Percentiles rank a stretch among this genome's conserved stretches.
Conservation (phyloP, 2,888 invertebrate genomes). For the Girardia tigrina region DNA sequence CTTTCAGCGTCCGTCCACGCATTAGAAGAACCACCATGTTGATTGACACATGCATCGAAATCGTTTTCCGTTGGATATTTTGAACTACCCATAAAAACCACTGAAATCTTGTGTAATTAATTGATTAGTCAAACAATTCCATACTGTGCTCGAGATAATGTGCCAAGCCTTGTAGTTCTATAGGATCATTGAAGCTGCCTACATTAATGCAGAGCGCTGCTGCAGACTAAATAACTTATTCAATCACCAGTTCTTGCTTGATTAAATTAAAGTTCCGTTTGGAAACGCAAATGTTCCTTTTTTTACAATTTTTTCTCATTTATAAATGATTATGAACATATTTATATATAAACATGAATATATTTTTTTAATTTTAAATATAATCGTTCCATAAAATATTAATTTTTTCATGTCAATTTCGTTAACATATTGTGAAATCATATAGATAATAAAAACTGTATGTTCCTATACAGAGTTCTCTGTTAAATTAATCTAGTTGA, state of each 20-base stretch:
- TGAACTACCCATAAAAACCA: slow-evolving; percentile 85
- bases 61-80: slow-evolving; percentile 74
- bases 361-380: too few relatives aligned
- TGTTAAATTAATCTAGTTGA: too few relatives aligned
- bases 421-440: too few relatives aligned
- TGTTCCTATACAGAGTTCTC: too few relatives aligned
- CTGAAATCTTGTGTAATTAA: not conserved
- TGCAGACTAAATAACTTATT: slow-evolving; percentile 45
- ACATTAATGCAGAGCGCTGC: slow-evolving; percentile 44
- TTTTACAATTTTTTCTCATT: too few relatives aligned
- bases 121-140: not conserved
- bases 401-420: too few relatives aligned
- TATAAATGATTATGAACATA: not conserved
- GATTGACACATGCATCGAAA: slow-evolving; percentile 62
- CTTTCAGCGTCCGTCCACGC: slow-evolving; percentile 72
- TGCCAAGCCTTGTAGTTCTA: slow-evolving; percentile 47
- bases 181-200: slow-evolving; percentile 46
- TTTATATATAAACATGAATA: too few relatives aligned
- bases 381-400: too few relatives aligned
- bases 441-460: too few relatives aligned
- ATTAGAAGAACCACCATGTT: slow-evolving; percentile 68
- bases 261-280: too few relatives aligned
- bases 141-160: slow-evolving; percentile 47
- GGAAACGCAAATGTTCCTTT: too few relatives aligned
- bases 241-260: too few relatives aligned